phyloP scores from a whole-genome alignment of 2,888 invertebrate species.

The Brassicogethes aeneus region DNA sequence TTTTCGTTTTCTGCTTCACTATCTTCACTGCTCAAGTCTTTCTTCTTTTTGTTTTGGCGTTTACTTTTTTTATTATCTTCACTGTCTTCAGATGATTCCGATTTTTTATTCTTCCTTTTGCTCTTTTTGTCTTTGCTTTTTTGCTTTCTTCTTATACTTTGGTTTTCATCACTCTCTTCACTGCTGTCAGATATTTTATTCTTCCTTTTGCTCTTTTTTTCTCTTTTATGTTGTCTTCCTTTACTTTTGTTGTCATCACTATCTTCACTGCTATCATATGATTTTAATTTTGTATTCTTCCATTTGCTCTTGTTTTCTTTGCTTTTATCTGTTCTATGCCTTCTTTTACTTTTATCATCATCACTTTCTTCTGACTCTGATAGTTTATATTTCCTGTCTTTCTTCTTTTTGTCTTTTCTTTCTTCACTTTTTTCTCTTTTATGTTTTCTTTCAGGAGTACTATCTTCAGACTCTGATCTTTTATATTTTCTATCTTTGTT shows the following conservation, averaged over 20 bases:
- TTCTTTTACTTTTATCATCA: constrained; percentile 3
- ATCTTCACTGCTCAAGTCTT: no score
- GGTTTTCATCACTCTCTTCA: constrained; percentile 8
- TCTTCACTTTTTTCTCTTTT: constrained; percentile 16
- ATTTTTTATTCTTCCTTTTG: constrained; percentile 9
- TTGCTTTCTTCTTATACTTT: constrained; percentile 3
- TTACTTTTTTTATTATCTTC: constrained; percentile 7
- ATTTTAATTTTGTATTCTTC: no score
- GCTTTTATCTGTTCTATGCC: constrained; percentile 4
- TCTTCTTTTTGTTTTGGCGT: constrained; percentile 7
- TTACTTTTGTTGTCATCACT: constrained; percentile 8
- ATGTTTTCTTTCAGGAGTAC: constrained; percentile 18
- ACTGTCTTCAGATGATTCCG: constrained; percentile 5
- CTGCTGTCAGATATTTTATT: constrained; percentile 5
- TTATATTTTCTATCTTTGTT: constrained; percentile 4
- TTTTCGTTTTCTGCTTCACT: constrained; percentile 10
- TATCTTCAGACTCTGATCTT: constrained; percentile 4
- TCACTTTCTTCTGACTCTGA: constrained; percentile 8
- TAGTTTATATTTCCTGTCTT: constrained; percentile 16
- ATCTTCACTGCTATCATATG: constrained; percentile 8
- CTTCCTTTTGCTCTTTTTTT: constrained; percentile 8
- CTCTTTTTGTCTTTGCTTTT: constrained; percentile 4
- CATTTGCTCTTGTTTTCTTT: constrained; percentile 5
- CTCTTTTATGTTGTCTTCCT: constrained; percentile 6
- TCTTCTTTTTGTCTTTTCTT: constrained; percentile 17